Evolutionary conservation across 2,113 vertebrate genomes (phyloP), one percentile per base, ranked within the genome.

Genomic region (Microtus oregoni): DNA sequence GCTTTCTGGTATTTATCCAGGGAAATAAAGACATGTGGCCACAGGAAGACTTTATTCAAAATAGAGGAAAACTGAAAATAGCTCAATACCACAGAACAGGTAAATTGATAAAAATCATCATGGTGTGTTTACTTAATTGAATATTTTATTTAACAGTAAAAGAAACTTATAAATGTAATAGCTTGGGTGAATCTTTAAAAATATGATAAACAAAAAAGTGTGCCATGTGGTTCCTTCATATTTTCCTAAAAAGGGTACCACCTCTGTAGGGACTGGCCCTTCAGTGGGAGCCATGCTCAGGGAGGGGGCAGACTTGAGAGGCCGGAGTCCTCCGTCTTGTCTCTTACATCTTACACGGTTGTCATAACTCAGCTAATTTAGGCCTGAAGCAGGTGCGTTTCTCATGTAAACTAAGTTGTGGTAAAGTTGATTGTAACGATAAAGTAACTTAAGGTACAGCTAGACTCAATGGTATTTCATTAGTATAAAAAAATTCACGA

Each of bases 41-140:
- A 93, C 58, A 79, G n/a, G 90, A 78, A 87, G n/a, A 61, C 58
- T 94, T 96, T 94, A 61, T 96, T 95, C 35, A 55, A 79, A 55
- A 76, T 35, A 76, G 72, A 86, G 50, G 82, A 68, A 96, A 81
- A 68, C 58, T 77, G 76, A 67, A 81, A 88, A 73, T 50, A 76
- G 89, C 26, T 2, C 72, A 91, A 44, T 83, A 73, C 35, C 38
- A 61, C 50, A 94, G 44, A 91, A 9, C 3, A 81, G 68, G 55
- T 79, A 38, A 94, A 75, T 81, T 72, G 58, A 67, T 91, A 91
- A 61, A 61, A 77, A 58, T 81, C 44, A 68, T 22, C 70, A 44
- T 83, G 70, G 7, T 50, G 76, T 85, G 35, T 28, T 92, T 58
- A 20, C 55, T 30, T 86, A 86, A 22, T 70, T 24, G 22, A 81